These are phyloP conservation scores for Turdus rufiventris DNA, from an alignment of 2,113 vertebrate genomes.

Conservation along the genomic window DNA sequence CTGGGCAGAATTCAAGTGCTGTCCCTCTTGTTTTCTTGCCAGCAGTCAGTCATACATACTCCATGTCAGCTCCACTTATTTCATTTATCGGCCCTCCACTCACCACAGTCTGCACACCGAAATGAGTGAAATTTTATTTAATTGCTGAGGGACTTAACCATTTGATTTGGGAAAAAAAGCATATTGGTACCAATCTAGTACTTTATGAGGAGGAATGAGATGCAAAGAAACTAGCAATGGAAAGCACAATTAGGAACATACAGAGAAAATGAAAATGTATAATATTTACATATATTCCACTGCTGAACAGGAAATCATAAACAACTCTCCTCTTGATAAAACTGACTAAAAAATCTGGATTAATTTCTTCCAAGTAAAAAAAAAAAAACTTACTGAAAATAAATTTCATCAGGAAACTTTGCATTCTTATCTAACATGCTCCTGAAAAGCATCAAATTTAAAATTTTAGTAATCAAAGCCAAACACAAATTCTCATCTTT, in stretches of 20 bases:
- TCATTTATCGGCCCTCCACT: background rate
- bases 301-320: background rate
- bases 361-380: background rate
- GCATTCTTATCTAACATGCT: background rate
- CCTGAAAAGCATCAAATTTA: background rate
- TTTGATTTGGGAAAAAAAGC: background rate
- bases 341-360: background rate
- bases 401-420: background rate
- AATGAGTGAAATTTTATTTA: background rate
- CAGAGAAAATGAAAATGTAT: background rate
- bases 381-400: background rate
- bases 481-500: background rate
- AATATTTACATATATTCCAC: background rate
- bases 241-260: background rate
- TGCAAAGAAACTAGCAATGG: background rate
- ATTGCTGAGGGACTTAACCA: background rate
- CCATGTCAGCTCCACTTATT: background rate
- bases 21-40: background rate
- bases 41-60: background rate
- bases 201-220: background rate
- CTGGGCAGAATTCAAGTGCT: background rate
- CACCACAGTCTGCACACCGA: background rate
- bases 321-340: background rate
- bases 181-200: background rate
- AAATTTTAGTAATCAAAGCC: background rate